Percentiles rank a stretch among this genome's conserved stretches.
These are phyloP conservation scores for Burhinus bistriatus DNA, from an alignment of 2,113 vertebrate species.

Conservation along the genomic window DNA sequence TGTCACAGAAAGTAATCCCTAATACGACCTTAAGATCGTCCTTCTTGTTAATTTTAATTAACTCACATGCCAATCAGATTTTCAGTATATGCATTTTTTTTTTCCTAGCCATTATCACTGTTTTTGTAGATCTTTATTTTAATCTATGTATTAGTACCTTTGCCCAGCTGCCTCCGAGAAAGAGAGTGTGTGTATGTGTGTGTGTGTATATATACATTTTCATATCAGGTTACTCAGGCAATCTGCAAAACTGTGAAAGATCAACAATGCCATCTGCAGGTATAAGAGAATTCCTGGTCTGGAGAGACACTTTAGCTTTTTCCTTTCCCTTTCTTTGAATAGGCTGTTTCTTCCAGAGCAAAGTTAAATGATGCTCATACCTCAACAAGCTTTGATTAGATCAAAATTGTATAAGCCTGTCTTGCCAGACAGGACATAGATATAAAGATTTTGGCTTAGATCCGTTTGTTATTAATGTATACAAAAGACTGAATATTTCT, in stretches of 20 bases:
- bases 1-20: conserved; percentile 56
- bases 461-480: not conserved
- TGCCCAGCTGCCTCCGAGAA: not conserved
- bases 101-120: conserved; percentile 39
- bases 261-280: conserved; percentile 78
- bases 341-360: not conserved
- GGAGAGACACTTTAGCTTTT: not conserved
- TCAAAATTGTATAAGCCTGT: not conserved
- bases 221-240: not conserved
- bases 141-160: conserved; percentile 66
- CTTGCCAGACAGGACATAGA: not conserved
- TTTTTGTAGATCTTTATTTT: conserved; percentile 68
- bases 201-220: not conserved
- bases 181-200: not conserved
- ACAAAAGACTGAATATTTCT: not conserved
- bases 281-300: not conserved
- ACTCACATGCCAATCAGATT: conserved; percentile 67
- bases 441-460: not conserved
- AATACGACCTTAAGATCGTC: conserved; percentile 62
- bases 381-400: not conserved
- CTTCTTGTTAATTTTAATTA: conserved; percentile 73
- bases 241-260: conserved; percentile 49
- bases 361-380: not conserved
- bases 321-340: not conserved
- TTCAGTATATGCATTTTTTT: conserved; percentile 32